Conservation (phyloP, 1,140 invertebrate genomes). For the Pararge aegeria region DNA sequence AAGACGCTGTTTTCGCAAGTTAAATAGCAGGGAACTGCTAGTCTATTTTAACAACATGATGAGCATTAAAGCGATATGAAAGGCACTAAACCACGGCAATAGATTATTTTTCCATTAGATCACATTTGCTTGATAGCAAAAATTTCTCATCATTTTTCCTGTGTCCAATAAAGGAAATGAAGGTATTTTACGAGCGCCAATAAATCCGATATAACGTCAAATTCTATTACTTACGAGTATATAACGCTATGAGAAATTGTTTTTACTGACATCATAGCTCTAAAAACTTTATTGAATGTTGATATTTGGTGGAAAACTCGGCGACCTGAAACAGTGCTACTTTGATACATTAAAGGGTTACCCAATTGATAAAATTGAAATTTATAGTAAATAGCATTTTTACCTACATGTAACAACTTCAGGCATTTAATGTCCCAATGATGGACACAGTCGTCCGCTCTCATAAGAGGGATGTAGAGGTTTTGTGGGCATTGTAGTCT, state of each 20-base stretch:
- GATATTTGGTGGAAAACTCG: too few species aligned
- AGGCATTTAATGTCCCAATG: too few species aligned
- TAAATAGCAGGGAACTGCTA: not conserved
- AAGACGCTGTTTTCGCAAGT: not conserved
- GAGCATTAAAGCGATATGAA: not conserved
- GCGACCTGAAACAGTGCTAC: too few species aligned
- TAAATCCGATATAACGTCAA: slow-evolving; percentile 4
- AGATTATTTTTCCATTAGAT: slow-evolving; percentile 6
- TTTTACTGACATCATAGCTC: not conserved
- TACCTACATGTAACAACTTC: too few species aligned
- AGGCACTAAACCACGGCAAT: not conserved
- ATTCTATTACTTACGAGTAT: slow-evolving; percentile 3
- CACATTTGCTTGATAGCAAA: slow-evolving; percentile 2
- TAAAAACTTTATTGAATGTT: too few species aligned
- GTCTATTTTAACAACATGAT: not conserved
- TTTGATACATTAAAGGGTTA: too few species aligned
- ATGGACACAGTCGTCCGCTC: too few species aligned
- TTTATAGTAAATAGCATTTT: too few species aligned
- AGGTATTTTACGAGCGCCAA: slow-evolving; percentile 4
- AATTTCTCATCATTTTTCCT: slow-evolving; percentile 5
- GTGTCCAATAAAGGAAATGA: slow-evolving; percentile 7
- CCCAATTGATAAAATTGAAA: too few species aligned
- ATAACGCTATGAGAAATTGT: not conserved
- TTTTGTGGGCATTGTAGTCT: too few species aligned
- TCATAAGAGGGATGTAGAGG: too few species aligned